Evolutionary conservation across 2,888 invertebrate genomes (phyloP).

Genomic region (Graphium colonna): DNA sequence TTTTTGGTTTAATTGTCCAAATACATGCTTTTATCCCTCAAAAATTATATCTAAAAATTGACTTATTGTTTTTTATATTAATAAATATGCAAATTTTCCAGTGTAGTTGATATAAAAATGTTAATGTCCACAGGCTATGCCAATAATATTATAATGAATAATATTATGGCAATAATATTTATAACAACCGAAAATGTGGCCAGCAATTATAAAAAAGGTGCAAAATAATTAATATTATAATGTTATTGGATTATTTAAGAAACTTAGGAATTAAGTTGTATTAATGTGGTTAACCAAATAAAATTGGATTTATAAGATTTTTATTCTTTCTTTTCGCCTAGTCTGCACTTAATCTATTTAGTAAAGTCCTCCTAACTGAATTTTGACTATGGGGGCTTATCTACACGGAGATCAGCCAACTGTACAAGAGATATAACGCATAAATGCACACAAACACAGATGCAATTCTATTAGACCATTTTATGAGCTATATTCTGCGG

Average conservation of each 20-base stretch:
- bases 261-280: slow-evolving; percentile 11
- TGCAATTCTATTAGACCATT: too few species aligned
- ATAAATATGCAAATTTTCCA: background rate
- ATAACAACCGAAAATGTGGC: background rate
- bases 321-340: background rate
- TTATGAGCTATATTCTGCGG: too few species aligned
- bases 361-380: too few species aligned
- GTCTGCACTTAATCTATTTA: too few species aligned
- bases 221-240: slow-evolving; percentile 1
- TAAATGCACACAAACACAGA: too few species aligned
- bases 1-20: background rate
- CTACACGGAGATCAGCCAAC: too few species aligned
- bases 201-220: background rate
- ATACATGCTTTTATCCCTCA: background rate
- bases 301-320: slow-evolving; percentile 6
- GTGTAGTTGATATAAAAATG: background rate
- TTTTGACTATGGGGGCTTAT: too few species aligned
- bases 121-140: background rate
- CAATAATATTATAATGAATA: too few species aligned
- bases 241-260: slow-evolving; percentile 11
- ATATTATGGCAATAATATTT: too few species aligned
- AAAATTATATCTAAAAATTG: background rate
- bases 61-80: background rate
- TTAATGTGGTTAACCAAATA: slow-evolving; percentile 18
- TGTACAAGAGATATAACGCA: too few species aligned